Percentiles rank a stretch among this genome's conserved stretches.
Evolutionary conservation across 2,797 vertebrate species (phyloP).

Genomic region (Smutsia temminckii): DNA sequence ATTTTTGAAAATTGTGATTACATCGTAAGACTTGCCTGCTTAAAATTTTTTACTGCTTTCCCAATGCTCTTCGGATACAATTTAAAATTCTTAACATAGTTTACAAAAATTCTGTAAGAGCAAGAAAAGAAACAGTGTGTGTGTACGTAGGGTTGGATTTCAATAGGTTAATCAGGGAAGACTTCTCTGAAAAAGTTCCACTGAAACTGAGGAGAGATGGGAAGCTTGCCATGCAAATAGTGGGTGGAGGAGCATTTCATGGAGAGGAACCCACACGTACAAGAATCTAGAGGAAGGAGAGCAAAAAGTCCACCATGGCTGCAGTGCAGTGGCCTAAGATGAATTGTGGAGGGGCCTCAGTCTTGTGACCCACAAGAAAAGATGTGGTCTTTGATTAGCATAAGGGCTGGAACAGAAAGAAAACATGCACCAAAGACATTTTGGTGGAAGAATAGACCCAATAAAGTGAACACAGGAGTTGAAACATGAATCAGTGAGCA

Average conservation of each 20-base stretch:
- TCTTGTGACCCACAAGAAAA: neutral
- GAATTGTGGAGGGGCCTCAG: too few species aligned
- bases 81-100: slow-evolving; percentile 49
- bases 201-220: neutral
- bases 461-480: neutral
- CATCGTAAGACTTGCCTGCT: neutral
- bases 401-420: neutral
- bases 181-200: neutral
- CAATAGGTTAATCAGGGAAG: neutral
- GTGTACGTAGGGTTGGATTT: neutral
- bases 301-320: neutral
- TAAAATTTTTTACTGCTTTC: neutral
- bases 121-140: neutral
- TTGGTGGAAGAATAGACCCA: neutral
- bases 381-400: neutral
- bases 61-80: neutral
- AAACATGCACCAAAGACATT: neutral
- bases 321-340: neutral
- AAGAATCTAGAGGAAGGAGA: neutral
- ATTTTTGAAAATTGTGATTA: neutral
- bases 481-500: neutral
- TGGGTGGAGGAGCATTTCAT: neutral
- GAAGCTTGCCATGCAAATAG: neutral
- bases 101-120: slow-evolving; percentile 15
- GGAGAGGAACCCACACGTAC: neutral